Conservation (phyloP, 2,113 vertebrate species). For the Ictalurus furcatus region DNA sequence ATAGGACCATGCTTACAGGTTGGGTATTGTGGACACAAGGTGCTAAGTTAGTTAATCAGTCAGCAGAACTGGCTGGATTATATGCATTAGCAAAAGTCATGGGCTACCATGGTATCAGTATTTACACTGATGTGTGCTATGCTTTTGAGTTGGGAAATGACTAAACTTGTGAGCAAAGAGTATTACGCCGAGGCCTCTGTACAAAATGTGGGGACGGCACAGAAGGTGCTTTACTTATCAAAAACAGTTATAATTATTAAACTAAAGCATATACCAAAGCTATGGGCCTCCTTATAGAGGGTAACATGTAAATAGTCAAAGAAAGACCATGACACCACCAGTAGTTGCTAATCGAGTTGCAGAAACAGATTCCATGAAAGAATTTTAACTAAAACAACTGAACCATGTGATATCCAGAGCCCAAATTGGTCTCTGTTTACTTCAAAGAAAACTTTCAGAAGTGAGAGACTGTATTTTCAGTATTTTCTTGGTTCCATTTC, state of each 20-base stretch:
- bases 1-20: too few species aligned
- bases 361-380: neutral
- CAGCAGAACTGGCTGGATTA: neutral
- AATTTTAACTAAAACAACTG: neutral
- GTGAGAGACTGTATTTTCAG: neutral
- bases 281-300: too few species aligned
- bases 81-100: too few species aligned
- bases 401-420: neutral
- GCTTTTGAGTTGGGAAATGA: too few species aligned
- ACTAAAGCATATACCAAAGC: too few species aligned
- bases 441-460: too few species aligned
- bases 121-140: neutral
- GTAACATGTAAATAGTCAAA: too few species aligned
- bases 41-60: neutral
- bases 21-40: neutral
- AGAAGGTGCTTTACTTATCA: neutral
- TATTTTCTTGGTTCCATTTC: neutral
- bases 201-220: too few species aligned
- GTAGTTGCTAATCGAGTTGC: neutral
- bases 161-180: too few species aligned
- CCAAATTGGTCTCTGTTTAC: neutral
- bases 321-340: too few species aligned
- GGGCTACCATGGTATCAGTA: neutral
- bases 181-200: too few species aligned
- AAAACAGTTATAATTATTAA: neutral